Percentiles rank a stretch among this genome's conserved stretches.
Evolutionary conservation across 1,140 invertebrate genomes (phyloP).

Genomic region (Ceratosolen fusciceps): DNA sequence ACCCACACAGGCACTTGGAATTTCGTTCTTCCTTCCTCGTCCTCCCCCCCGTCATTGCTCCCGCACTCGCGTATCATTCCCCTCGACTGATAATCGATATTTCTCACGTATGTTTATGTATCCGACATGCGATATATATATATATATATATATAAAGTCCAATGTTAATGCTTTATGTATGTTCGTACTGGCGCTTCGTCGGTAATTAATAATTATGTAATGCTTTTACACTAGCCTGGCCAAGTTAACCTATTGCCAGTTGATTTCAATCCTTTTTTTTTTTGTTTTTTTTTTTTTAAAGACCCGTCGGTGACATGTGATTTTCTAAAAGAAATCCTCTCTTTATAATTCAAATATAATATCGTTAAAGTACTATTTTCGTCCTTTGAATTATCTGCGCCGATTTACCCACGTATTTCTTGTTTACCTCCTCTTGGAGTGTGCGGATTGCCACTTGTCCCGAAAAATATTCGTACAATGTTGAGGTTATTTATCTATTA

Average conservation of each 20-base stretch:
- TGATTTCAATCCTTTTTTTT: not conserved
- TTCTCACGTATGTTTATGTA: constrained; percentile 19
- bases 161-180: not conserved
- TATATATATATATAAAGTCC: not conserved
- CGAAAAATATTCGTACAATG: not conserved
- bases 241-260: not conserved
- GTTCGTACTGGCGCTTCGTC: not conserved
- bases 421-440: constrained; percentile 22
- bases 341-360: too few species aligned
- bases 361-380: too few species aligned
- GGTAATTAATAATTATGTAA: constrained; percentile 28
- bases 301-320: not conserved
- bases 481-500: constrained; percentile 33
- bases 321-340: not conserved
- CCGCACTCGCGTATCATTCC: not conserved
- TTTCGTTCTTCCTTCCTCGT: too few species aligned
- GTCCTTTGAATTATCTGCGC: too few species aligned
- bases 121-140: not conserved
- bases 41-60: not conserved
- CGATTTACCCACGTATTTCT: not conserved
- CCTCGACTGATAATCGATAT: constrained; percentile 38
- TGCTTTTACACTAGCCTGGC: not conserved
- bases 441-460: not conserved
- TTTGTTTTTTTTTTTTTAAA: too few species aligned
- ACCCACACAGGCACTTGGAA: too few species aligned